phyloP scores from a whole-genome alignment of 2,888 invertebrate species.

The Apotomis capreana region DNA sequence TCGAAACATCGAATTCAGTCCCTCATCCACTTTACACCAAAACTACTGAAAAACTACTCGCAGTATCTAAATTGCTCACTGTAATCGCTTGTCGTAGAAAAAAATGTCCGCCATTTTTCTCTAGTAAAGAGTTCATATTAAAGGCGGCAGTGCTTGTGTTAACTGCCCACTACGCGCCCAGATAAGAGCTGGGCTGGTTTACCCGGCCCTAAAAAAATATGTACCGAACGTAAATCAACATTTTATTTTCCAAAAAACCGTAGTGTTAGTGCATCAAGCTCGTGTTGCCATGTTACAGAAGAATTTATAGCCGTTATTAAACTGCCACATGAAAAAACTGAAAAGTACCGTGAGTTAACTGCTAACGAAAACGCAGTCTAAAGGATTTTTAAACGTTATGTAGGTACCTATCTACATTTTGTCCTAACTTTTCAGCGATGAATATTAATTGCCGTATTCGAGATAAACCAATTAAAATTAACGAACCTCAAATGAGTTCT shows the following conservation, averaged over 20 bases:
- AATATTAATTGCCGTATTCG: too few species aligned
- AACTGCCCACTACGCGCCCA: slow-evolving; percentile 2
- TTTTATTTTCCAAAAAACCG: slow-evolving; percentile 4
- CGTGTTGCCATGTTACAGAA: background rate
- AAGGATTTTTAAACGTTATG: too few species aligned
- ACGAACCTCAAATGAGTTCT: too few species aligned
- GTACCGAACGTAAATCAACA: background rate
- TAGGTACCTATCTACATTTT: too few species aligned
- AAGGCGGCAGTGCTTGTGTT: slow-evolving; percentile 1
- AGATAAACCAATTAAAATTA: too few species aligned
- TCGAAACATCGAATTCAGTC: too few species aligned
- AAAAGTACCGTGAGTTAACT: background rate
- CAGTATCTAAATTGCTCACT: background rate
- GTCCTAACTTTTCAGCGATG: too few species aligned
- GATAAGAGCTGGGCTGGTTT: background rate
- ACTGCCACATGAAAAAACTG: background rate
- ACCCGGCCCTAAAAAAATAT: slow-evolving; percentile 1
- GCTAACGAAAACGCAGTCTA: too few species aligned
- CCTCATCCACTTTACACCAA: too few species aligned
- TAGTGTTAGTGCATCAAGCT: background rate
- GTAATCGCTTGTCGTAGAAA: background rate
- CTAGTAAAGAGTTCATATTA: slow-evolving; percentile 17
- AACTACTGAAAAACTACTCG: background rate
- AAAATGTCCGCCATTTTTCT: background rate
- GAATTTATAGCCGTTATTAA: background rate